Base-by-base conservation (phyloP, 2,113 vertebrate genomes). In the Hypanus sabinus region DNA sequence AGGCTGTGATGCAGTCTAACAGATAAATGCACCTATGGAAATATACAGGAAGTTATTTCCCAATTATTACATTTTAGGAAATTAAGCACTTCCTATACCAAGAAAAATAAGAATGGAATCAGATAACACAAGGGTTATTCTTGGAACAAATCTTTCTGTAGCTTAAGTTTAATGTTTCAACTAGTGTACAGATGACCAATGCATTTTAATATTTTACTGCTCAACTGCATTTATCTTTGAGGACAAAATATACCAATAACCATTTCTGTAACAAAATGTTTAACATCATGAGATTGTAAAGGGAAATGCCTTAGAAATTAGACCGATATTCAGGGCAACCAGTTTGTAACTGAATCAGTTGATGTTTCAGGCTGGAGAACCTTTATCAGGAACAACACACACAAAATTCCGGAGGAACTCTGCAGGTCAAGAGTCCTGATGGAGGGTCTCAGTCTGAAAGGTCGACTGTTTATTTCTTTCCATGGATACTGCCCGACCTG, bases 91-190 rank as follows among this genome's bases (percentile, higher is more conserved):
- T 65, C 87, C 87, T 68, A 11, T 68, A 91, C 57, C 87, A 68
- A 46, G 85, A 90, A 90, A 90, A 62, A 62, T 65, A 27, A 16
- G 60, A 90, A 65, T 90, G 85, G 62, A 36, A 91, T 91, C 57
- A 36, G 87, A 91, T 22, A 91, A 91, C 60, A 36, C 60, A 22
- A 60, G 14, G 27, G 16, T 27, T 65, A 33, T 65, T 36, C 3
- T 60, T 22, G 12, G 68, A 70, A 22, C 5, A 70, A 91, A 91
- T 68, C 62, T 30, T 57, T 70, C 62, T 68, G 62, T 33, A n/a
- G 68, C 60, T 30, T 88, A 12, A 88, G 57, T 65, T n/a, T n/a
- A n/a, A 27, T 33, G 85, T 11, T 90, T 12, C 18, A 90, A 90
- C 81, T 60, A 55, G 46, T 30, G 46, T 10, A 87, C 55, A 60